Evolutionary conservation across 2,888 invertebrate genomes (phyloP).

Genomic region (Heliconius ismenius): DNA sequence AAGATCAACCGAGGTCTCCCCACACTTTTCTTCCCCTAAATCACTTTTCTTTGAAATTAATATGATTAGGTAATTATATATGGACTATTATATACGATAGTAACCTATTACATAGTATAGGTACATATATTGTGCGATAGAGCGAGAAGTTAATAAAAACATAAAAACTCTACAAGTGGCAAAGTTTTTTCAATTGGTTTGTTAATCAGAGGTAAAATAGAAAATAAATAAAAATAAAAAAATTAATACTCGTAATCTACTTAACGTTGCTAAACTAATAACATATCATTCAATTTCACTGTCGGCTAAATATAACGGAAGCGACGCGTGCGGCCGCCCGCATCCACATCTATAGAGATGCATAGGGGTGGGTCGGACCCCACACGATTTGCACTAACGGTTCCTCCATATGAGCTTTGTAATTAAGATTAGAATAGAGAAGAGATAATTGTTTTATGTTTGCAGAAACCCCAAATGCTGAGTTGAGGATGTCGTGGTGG

Average conservation of each 20-base stretch:
- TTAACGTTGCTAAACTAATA: conserved; percentile 16
- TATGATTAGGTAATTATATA: no score
- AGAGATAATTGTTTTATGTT: background rate
- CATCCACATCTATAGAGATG: conserved; percentile 42
- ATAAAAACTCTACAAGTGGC: no score
- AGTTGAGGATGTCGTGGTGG: background rate
- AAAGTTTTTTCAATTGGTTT: no score
- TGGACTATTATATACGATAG: no score
- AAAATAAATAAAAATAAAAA: background rate
- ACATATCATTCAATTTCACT: background rate
- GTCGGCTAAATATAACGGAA: conserved; percentile 42
- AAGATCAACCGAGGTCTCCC: no score
- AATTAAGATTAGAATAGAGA: background rate
- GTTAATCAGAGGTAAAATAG: no score
- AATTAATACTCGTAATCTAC: background rate
- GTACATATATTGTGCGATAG: no score
- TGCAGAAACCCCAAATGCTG: background rate
- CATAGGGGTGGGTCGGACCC: conserved; percentile 36
- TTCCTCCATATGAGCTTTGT: background rate
- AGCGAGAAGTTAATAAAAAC: no score
- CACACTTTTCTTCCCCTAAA: no score
- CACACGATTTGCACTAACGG: conserved; percentile 26
- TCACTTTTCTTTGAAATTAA: no score
- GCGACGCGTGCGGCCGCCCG: conserved; percentile 51
- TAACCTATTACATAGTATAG: no score